Conservation (phyloP, 1,140 invertebrate species). For the Drosophila watanabei region DNA sequence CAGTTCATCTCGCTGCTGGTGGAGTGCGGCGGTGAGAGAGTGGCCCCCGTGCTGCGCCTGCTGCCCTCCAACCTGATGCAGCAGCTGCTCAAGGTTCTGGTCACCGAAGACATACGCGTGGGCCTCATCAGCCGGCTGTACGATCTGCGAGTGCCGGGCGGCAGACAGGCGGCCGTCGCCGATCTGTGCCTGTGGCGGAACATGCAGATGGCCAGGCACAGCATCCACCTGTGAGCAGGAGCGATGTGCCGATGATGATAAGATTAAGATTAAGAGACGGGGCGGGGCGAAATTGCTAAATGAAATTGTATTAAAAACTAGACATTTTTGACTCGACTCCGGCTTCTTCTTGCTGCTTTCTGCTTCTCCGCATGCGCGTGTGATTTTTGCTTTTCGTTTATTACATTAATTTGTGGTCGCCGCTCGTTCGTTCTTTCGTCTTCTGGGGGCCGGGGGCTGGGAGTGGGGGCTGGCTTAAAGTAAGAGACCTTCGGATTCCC, state of each 20-base stretch:
- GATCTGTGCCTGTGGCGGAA: constrained; percentile 93
- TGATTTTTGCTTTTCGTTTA: constrained; percentile 62
- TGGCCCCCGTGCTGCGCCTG: constrained; percentile 91
- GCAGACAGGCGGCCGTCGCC: constrained; percentile 92
- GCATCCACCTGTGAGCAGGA: constrained; percentile 70
- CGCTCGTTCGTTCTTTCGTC: constrained; percentile 20
- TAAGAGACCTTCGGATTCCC: constrained; percentile 83
- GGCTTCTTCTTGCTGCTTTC: constrained; percentile 39
- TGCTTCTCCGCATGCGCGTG: constrained; percentile 41
- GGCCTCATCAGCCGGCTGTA: constrained; percentile 88
- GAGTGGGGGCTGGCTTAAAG: constrained; percentile 69
- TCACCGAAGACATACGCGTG: constrained; percentile 80
- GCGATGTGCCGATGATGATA: neutral
- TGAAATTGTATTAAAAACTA: constrained; percentile 62
- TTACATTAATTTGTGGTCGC: constrained; percentile 76
- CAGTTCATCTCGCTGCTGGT: constrained; percentile 93
- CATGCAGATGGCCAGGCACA: constrained; percentile 88
- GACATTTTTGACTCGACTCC: constrained; percentile 60
- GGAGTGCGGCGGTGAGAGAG: constrained; percentile 91
- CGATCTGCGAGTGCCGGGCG: constrained; percentile 90
- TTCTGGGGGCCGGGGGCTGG: constrained; percentile 24
- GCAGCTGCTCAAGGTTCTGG: constrained; percentile 90
- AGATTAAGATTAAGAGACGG: constrained; percentile 32
- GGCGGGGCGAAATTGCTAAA: constrained; percentile 44
- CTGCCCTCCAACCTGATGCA: constrained; percentile 92